Conservation (phyloP, 1,140 invertebrate genomes). For the Temnothorax nylanderi region DNA sequence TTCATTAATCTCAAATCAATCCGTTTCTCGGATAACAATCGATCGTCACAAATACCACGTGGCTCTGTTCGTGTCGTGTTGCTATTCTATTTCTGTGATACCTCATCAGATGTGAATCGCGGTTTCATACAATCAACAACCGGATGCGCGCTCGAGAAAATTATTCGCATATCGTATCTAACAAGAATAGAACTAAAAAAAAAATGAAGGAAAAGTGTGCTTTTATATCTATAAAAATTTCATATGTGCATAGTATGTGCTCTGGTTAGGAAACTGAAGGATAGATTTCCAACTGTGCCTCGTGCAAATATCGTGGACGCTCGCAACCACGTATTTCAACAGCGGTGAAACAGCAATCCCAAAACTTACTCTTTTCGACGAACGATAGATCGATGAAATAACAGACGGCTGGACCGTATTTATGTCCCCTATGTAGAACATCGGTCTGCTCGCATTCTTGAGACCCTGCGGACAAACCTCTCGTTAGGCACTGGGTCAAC, state of each 20-base stretch:
- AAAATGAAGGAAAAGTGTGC: neutral
- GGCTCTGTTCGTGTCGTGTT: neutral
- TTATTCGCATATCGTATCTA: neutral
- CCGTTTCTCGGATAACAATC: neutral
- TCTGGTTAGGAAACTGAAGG: slow-evolving; percentile 4
- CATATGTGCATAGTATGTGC: neutral
- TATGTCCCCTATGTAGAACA: slow-evolving; percentile 84
- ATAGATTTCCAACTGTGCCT: neutral
- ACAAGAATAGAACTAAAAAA: neutral
- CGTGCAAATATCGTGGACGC: neutral
- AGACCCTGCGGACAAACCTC: slow-evolving; percentile 77
- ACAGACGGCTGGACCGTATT: slow-evolving; percentile 77
- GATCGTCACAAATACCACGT: neutral
- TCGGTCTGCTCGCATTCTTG: slow-evolving; percentile 81
- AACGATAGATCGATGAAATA: slow-evolving; percentile 80
- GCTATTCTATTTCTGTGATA: neutral
- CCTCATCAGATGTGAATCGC: slow-evolving; percentile 21
- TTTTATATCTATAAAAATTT: neutral
- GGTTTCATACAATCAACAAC: neutral
- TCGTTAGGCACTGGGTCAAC: neutral
- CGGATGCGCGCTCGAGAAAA: neutral
- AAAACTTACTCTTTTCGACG: slow-evolving; percentile 81
- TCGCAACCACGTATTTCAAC: neutral
- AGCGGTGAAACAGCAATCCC: slow-evolving; percentile 59
- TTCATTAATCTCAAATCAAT: neutral